A percentile compares a stretch with the other conserved stretches of the same genome.
These are phyloP conservation scores for Homarus gammarus DNA, from an alignment of 2,888 invertebrate genomes.

Conservation along the genomic window DNA sequence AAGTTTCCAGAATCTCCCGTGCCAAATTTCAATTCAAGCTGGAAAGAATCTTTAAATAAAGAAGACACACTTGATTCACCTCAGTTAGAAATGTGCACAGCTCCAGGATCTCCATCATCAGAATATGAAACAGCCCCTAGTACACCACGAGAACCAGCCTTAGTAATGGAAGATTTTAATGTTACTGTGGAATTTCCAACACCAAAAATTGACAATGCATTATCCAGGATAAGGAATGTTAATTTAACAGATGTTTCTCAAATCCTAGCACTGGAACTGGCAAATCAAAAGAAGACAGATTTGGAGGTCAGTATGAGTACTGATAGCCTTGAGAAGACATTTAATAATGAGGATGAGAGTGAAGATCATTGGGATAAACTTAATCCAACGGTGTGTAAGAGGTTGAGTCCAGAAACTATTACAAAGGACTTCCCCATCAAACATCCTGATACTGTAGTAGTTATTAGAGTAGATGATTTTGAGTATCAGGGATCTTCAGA, in stretches of 20 bases:
- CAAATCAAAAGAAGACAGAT: conserved; percentile 17
- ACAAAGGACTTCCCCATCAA: not conserved
- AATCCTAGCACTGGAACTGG: conserved; percentile 39
- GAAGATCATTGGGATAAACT: not conserved
- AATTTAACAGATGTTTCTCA: conserved; percentile 44
- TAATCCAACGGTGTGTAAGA: not conserved
- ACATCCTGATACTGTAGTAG: not conserved
- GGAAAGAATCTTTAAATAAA: not conserved
- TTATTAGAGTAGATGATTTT: not conserved
- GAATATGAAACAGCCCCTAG: conserved; percentile 67
- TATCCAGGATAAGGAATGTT: conserved; percentile 14
- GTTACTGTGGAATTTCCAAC: conserved; percentile 61
- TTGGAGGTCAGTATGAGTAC: conserved; percentile 37
- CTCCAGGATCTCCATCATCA: conserved; percentile 51
- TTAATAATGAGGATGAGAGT: not conserved
- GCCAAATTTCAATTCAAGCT: not conserved
- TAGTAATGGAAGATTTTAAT: conserved; percentile 38
- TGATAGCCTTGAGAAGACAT: conserved; percentile 54
- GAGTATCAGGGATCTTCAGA: not conserved
- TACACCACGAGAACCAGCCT: conserved; percentile 49
- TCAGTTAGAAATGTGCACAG: conserved; percentile 42
- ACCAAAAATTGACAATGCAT: conserved; percentile 44
- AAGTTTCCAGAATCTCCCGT: not conserved
- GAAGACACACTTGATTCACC: conserved; percentile 22
- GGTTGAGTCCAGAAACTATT: not conserved